Evolutionary conservation across 2,888 invertebrate species (phyloP).

Genomic region (Alcis repandata): DNA sequence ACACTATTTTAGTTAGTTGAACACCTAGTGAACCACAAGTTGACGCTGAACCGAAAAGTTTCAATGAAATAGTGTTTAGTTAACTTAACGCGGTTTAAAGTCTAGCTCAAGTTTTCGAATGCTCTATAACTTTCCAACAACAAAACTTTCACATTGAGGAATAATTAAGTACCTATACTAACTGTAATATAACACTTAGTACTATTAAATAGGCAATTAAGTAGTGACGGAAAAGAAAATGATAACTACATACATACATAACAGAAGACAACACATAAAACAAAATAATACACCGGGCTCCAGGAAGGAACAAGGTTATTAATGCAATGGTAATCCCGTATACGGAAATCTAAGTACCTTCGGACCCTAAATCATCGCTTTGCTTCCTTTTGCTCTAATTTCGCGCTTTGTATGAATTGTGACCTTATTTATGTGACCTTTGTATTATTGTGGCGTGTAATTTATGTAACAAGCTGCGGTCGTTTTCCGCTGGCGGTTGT

Average conservation of each 20-base stretch:
- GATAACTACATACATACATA: neutral
- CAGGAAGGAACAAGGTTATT: constrained; percentile 34
- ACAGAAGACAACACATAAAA: constrained; percentile 12
- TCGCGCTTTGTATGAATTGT: constrained; percentile 57
- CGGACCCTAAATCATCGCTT: constrained; percentile 39
- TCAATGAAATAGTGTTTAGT: too few relatives aligned
- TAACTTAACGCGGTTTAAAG: neutral
- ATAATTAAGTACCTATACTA: neutral
- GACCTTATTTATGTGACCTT: constrained; percentile 63
- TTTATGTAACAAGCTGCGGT: constrained; percentile 51
- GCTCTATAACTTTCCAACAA: neutral
- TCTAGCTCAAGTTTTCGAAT: neutral
- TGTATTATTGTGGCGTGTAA: constrained; percentile 54
- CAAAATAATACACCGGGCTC: constrained; percentile 20
- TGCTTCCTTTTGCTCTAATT: constrained; percentile 51
- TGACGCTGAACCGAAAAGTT: too few relatives aligned
- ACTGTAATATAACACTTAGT: too few relatives aligned
- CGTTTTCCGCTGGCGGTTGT: constrained; percentile 30
- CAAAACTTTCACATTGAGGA: neutral
- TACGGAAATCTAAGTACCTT: constrained; percentile 38
- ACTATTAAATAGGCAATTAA: too few relatives aligned
- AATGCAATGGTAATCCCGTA: constrained; percentile 35
- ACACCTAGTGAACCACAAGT: too few relatives aligned
- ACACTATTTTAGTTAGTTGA: too few relatives aligned
- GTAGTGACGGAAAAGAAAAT: too few relatives aligned